These are phyloP conservation scores for Anagyrus pseudococci DNA, from an alignment of 2,888 invertebrate species.

Conservation along the genomic window DNA sequence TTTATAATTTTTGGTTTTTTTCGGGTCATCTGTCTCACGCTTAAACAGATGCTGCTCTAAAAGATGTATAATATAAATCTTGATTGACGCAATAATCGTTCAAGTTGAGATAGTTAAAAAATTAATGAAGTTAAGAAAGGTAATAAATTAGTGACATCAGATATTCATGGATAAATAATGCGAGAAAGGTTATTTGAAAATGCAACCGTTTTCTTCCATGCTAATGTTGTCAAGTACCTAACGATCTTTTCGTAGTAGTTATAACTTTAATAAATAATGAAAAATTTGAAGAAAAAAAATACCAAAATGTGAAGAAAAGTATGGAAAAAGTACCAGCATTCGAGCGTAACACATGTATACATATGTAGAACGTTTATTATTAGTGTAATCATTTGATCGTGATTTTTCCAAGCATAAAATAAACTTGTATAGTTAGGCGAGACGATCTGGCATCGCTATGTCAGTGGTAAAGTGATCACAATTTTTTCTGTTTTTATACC, in stretches of 20 bases:
- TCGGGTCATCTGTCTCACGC: too few species aligned
- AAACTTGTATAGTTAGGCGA: conserved; percentile 34
- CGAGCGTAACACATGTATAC: conserved; percentile 19
- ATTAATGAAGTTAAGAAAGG: conserved; percentile 6
- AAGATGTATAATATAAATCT: conserved; percentile 38
- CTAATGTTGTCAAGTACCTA: conserved; percentile 10
- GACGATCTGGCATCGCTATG: conserved; percentile 28
- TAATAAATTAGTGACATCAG: conserved; percentile 3
- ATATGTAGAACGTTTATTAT: conserved; percentile 20
- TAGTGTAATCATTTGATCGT: conserved; percentile 17
- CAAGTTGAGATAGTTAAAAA: conserved; percentile 8
- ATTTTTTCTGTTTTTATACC: conserved; percentile 40
- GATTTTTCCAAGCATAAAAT: conserved; percentile 29
- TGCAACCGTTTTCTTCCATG: conserved; percentile 23
- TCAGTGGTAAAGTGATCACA: conserved; percentile 26
- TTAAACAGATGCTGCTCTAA: conserved; percentile 27
- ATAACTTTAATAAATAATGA: conserved; percentile 17
- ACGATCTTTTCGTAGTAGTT: conserved; percentile 24
- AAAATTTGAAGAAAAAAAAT: conserved; percentile 15
- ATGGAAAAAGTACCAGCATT: conserved; percentile 8
- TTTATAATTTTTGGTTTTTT: conserved; percentile 12
- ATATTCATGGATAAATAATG: neutral
- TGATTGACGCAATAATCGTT: too few species aligned
- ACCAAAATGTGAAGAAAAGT: neutral
- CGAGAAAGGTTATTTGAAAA: conserved; percentile 8